Evolutionary conservation across 2,113 vertebrate species (phyloP).

Genomic region (Bombycilla garrulus): DNA sequence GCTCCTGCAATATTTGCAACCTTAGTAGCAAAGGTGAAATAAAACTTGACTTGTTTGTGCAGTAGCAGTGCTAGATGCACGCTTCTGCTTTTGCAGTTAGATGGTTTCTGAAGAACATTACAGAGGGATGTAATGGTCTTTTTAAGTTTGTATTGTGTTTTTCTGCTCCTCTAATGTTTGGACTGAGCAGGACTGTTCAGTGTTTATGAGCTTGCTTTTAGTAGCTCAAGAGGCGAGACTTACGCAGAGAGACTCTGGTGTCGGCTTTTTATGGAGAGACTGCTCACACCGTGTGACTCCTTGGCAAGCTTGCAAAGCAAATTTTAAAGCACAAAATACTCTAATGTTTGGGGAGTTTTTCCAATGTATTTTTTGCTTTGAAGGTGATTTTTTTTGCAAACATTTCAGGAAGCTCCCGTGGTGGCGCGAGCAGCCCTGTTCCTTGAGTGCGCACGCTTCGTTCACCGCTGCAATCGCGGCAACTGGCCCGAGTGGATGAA

Average conservation of each 20-base stretch:
- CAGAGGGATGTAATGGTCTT: background rate
- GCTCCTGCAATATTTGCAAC: background rate
- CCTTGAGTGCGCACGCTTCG: constrained; percentile 94
- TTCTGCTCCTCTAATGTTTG: background rate
- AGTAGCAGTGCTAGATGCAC: background rate
- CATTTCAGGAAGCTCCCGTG: constrained; percentile 89
- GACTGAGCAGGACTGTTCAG: background rate
- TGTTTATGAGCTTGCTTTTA: background rate
- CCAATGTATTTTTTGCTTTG: background rate
- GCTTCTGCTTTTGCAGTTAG: background rate
- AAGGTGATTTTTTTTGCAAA: background rate
- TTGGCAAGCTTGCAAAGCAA: background rate
- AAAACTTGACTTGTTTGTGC: background rate
- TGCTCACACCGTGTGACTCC: background rate
- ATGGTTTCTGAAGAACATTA: background rate
- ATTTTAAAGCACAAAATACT: background rate
- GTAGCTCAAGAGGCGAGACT: background rate
- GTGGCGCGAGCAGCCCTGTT: constrained; percentile 94
- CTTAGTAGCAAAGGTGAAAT: background rate
- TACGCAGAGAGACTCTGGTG: background rate
- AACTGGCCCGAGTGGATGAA: constrained; percentile 99
- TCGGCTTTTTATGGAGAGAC: background rate
- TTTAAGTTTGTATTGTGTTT: background rate
- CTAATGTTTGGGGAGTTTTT: background rate
- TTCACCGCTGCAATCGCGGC: constrained; percentile 96